Evolutionary conservation across 1,140 invertebrate species (phyloP).

Genomic region (Dolichoris vasculosae): DNA sequence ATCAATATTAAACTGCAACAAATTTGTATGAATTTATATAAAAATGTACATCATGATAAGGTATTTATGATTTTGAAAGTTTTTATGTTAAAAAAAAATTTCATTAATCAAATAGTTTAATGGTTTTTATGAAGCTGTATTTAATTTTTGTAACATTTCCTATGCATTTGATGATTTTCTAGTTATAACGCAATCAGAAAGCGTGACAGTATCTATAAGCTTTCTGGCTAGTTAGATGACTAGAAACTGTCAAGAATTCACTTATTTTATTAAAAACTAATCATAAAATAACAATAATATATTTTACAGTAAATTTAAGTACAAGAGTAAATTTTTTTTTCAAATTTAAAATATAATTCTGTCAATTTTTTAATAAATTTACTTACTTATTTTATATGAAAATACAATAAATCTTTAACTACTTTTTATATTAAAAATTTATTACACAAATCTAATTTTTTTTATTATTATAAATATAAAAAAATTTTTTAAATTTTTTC

Average conservation of each 20-base stretch:
- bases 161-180: background rate
- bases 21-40: too few relatives aligned
- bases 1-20: too few relatives aligned
- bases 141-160: background rate
- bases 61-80: background rate
- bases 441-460: too few relatives aligned
- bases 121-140: background rate
- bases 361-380: too few relatives aligned
- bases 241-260: background rate
- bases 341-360: too few relatives aligned
- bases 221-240: background rate
- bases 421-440: too few relatives aligned
- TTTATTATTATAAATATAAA: too few relatives aligned
- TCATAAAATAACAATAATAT: background rate
- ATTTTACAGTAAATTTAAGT: background rate
- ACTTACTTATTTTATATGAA: too few relatives aligned
- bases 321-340: too few relatives aligned
- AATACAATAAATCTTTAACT: too few relatives aligned
- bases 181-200: background rate
- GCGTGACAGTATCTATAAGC: background rate
- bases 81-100: background rate
- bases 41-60: background rate
- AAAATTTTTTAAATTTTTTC: too few relatives aligned
- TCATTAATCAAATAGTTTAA: background rate
- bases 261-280: background rate